Percentiles rank a stretch among this genome's conserved stretches.
phyloP scores from a whole-genome alignment of 92 coral and sea anemone genomes.

The Phenganax marumi region DNA sequence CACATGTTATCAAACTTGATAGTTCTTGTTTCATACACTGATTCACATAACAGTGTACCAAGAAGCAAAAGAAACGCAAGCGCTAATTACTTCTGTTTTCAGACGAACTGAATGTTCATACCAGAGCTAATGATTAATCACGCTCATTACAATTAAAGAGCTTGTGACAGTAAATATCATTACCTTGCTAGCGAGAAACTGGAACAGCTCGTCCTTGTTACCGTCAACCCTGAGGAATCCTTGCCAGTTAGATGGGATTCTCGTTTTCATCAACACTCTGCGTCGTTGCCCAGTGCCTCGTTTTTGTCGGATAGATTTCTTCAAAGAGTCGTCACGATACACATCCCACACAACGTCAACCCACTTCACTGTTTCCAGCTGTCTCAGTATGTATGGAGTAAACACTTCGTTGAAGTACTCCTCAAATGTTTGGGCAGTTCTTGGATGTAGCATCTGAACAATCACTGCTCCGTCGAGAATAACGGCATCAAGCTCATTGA shows the following conservation, averaged over 20 bases:
- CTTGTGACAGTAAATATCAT: too few relatives aligned
- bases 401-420: constrained; percentile 61
- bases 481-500: constrained; percentile 42
- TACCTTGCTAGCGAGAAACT: not conserved
- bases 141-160: too few relatives aligned
- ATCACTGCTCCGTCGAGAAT: constrained; percentile 64
- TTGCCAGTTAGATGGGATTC: constrained; percentile 63
- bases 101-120: too few relatives aligned
- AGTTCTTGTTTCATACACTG: too few relatives aligned
- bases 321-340: constrained; percentile 58
- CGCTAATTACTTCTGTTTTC: too few relatives aligned
- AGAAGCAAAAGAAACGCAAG: too few relatives aligned
- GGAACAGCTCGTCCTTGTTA: constrained; percentile 40
- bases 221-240: constrained; percentile 61
- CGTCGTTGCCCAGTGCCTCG: constrained; percentile 67
- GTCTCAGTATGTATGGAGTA: constrained; percentile 52
- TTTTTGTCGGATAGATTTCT: constrained; percentile 63
- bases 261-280: constrained; percentile 55
- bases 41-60: too few relatives aligned
- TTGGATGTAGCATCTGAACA: constrained; percentile 46
- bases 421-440: constrained; percentile 60
- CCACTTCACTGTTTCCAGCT: constrained; percentile 56
- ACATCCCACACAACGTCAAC: constrained; percentile 66
- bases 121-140: too few relatives aligned
- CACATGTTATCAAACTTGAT: too few relatives aligned